These are phyloP conservation scores for Xylophagus ater DNA, from an alignment of 2,888 invertebrate genomes.

Conservation along the genomic window DNA sequence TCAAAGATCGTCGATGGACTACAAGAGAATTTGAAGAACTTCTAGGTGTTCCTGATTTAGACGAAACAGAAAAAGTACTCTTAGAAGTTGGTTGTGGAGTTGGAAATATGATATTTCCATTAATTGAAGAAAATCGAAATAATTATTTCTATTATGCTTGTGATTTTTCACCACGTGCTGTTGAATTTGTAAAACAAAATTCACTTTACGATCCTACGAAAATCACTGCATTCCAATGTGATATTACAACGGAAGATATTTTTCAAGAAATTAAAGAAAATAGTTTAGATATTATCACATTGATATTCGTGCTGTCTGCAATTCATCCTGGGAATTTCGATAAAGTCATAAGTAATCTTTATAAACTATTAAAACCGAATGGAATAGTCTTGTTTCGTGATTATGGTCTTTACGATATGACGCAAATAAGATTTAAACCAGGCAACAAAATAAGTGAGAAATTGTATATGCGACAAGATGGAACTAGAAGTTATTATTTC, in stretches of 20 bases:
- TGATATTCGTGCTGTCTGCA: conserved; percentile 93
- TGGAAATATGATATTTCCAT: conserved; percentile 90
- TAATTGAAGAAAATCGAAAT: conserved; percentile 63
- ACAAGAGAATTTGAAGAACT: conserved; percentile 85
- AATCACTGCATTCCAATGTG: conserved; percentile 73
- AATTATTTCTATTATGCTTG: conserved; percentile 73
- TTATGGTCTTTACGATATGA: conserved; percentile 93
- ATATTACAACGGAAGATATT: conserved; percentile 59
- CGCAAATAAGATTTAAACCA: conserved; percentile 85
- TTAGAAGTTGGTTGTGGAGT: conserved; percentile 93
- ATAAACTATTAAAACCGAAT: conserved; percentile 53
- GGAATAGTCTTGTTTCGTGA: conserved; percentile 82
- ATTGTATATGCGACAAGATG: conserved; percentile 94
- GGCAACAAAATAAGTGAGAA: conserved; percentile 87
- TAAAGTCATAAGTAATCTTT: conserved; percentile 52
- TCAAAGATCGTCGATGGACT: conserved; percentile 95
- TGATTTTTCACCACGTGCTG: conserved; percentile 84
- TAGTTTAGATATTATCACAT: conserved; percentile 67
- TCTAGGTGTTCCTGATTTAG: conserved; percentile 34
- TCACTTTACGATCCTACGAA: conserved; percentile 51
- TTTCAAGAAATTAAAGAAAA: conserved; percentile 42
- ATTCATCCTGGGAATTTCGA: conserved; percentile 78
- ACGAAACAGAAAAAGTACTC: conserved; percentile 6
- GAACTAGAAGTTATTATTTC: conserved; percentile 82
- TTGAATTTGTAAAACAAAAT: conserved; percentile 69